A percentile compares a stretch with the other conserved stretches of the same genome.
Conservation (phyloP, 2,113 vertebrate genomes). For the Pteruthius melanotis region DNA sequence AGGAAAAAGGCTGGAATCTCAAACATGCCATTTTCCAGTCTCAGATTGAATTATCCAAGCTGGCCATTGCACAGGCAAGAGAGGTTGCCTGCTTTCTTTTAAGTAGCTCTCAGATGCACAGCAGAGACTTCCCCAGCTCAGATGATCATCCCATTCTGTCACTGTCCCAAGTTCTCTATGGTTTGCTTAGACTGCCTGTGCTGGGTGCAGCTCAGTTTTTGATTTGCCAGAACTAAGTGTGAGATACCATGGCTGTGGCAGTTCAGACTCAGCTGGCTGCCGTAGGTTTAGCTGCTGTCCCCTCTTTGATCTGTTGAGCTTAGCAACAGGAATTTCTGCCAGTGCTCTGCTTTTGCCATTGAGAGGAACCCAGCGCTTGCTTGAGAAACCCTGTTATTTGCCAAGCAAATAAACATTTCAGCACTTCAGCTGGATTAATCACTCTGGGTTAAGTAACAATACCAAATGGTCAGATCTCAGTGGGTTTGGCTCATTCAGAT, state of each 20-base stretch:
- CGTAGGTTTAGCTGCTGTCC: background rate
- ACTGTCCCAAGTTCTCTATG: background rate
- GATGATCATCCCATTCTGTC: background rate
- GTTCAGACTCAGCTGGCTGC: background rate
- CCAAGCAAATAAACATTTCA: constrained; percentile 37
- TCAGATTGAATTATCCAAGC: background rate
- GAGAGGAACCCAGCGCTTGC: background rate
- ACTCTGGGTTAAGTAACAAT: background rate
- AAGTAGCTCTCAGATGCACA: background rate
- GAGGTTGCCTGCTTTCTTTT: background rate
- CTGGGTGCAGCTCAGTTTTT: background rate
- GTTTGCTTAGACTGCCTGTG: background rate
- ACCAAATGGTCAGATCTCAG: background rate
- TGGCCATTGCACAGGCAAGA: background rate
- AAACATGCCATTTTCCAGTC: background rate
- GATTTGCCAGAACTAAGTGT: background rate
- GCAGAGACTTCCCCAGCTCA: background rate
- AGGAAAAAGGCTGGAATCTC: background rate
- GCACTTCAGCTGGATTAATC: background rate
- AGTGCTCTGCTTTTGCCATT: background rate
- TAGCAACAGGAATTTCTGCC: background rate
- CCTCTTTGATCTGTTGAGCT: background rate
- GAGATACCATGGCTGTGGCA: background rate
- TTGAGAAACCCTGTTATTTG: background rate
- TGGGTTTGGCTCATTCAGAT: background rate